phyloP scores from a whole-genome alignment of 2,797 vertebrate genomes.

The Argyrosomus regius region DNA sequence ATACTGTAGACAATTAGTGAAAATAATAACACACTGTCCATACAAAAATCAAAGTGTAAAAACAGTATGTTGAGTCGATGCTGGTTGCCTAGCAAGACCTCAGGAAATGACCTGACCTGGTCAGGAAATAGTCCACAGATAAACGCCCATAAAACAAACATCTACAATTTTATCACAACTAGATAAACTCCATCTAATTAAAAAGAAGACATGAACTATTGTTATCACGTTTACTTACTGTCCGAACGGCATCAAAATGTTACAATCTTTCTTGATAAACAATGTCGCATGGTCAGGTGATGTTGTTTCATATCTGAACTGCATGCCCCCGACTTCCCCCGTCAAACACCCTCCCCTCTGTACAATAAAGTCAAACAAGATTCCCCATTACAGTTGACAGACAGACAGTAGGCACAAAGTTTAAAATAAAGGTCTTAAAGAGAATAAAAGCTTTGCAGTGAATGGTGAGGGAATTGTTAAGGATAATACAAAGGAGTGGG shows the following conservation, averaged over 20 bases:
- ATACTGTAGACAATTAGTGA: no score
- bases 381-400: constrained; percentile 78
- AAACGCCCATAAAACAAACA: neutral
- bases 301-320: constrained; percentile 52
- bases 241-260: neutral
- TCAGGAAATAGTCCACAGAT: neutral
- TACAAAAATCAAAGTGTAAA: neutral
- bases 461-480: constrained; percentile 86
- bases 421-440: constrained; percentile 85
- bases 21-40: no score
- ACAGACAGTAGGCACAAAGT: constrained; percentile 82
- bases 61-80: neutral
- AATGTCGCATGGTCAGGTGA: constrained; percentile 28
- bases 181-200: neutral
- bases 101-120: no score
- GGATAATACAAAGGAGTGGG: constrained; percentile 87
- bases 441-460: constrained; percentile 84
- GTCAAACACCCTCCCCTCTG: constrained; percentile 2
- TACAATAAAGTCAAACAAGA: constrained; percentile 66
- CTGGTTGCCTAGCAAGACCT: no score
- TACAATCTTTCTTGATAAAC: constrained; percentile 23
- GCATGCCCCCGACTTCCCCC: constrained; percentile 43
- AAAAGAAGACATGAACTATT: neutral
- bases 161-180: neutral
- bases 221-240: neutral